These are phyloP conservation scores for Beroe forskalii DNA, from an alignment of 37 sponge, comb jelly and placozoan species.

Conservation along the genomic window DNA sequence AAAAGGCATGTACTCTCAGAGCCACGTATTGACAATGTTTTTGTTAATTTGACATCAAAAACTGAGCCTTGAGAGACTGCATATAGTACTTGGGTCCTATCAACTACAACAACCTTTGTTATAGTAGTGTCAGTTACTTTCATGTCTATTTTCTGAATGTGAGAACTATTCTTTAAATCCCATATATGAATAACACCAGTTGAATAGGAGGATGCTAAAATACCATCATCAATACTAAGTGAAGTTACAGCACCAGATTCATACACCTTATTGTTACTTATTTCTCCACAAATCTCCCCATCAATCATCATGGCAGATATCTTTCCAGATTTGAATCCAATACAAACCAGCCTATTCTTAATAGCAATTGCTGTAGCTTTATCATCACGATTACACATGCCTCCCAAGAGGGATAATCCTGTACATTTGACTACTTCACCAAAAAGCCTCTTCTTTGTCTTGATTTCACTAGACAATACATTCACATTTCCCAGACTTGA, in stretches of 20 bases:
- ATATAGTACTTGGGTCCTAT: slow-evolving; percentile 16
- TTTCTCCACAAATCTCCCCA: slow-evolving; percentile 22
- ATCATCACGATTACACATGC: slow-evolving; percentile 38
- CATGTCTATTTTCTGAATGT: slow-evolving; percentile 46
- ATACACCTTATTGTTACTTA: slow-evolving; percentile 28
- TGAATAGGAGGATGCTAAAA: slow-evolving; percentile 22
- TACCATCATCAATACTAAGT: slow-evolving; percentile 30
- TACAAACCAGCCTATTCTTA: background rate
- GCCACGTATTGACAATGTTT: slow-evolving; percentile 21
- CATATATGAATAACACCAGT: slow-evolving; percentile 45
- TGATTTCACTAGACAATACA: slow-evolving; percentile 1
- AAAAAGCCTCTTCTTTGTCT: slow-evolving; percentile 20
- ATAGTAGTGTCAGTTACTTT: slow-evolving; percentile 40
- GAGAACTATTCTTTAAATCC: slow-evolving; percentile 30
- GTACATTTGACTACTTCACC: slow-evolving; percentile 58
- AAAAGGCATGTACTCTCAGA: slow-evolving; percentile 58
- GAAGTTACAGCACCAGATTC: slow-evolving; percentile 48
- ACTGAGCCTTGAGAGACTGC: slow-evolving; percentile 54
- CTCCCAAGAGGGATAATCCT: slow-evolving; percentile 18
- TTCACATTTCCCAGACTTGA: background rate
- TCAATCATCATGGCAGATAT: slow-evolving; percentile 14
- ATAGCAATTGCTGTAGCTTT: slow-evolving; percentile 21
- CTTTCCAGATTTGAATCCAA: slow-evolving; percentile 48
- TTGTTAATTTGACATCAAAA: slow-evolving; percentile 44
- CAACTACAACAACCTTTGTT: slow-evolving; percentile 32